Evolutionary conservation across 2,888 invertebrate genomes (phyloP).

Genomic region (Chaetoderma sp.): DNA sequence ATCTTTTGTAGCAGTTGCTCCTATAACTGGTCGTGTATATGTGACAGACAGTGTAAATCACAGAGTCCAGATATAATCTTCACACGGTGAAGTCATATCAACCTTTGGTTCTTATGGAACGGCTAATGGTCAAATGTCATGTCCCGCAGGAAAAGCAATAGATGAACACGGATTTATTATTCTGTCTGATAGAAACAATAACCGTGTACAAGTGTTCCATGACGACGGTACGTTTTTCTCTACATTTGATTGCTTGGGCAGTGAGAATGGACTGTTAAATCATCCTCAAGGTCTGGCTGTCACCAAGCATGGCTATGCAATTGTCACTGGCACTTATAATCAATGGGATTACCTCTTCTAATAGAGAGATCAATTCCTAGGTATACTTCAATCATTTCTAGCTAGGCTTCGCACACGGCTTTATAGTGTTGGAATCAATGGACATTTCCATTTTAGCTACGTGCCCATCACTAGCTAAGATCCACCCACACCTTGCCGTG

Average conservation of each 20-base stretch:
- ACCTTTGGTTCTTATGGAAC: constrained; percentile 95
- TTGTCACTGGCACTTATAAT: constrained; percentile 96
- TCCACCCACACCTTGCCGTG: no score
- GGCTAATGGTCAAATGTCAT: constrained; percentile 96
- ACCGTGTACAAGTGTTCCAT: constrained; percentile 97
- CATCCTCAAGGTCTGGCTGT: constrained; percentile 82
- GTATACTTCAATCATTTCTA: no score
- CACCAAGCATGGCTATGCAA: constrained; percentile 90
- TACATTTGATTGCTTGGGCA: constrained; percentile 95
- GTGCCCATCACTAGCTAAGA: no score
- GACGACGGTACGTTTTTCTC: constrained; percentile 92
- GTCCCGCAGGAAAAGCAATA: constrained; percentile 97
- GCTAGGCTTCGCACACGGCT: no score
- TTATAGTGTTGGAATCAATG: no score
- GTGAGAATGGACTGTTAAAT: constrained; percentile 96
- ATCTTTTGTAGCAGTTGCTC: constrained; percentile 96
- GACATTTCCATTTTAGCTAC: no score
- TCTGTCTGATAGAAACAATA: constrained; percentile 99
- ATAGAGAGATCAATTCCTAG: no score
- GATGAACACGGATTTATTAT: constrained; percentile 98
- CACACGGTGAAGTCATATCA: constrained; percentile 81
- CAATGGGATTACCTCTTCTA: constrained; percentile 96
- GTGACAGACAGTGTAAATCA: constrained; percentile 99
- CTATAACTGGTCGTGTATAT: constrained; percentile 89
- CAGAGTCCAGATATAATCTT: constrained; percentile 84